Evolutionary conservation across 2,888 invertebrate species (phyloP), one percentile per base, ranked within the genome.

Genomic region (Drosophila parthenogenetica): DNA sequence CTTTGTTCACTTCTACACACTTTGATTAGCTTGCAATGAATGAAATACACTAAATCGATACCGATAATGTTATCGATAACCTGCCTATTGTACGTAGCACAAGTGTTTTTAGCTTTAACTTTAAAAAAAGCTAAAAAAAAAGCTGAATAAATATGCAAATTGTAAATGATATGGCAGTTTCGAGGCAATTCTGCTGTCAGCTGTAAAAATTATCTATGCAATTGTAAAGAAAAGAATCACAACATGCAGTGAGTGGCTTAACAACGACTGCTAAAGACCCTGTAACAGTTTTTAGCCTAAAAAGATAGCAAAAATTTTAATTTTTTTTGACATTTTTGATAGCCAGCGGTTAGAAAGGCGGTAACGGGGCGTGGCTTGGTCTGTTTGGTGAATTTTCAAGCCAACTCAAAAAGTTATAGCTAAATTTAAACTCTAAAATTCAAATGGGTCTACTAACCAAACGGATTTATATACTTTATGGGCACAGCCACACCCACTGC

Each of bases 111-210:
- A 40, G 16, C 25, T 53, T 25, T 3, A 29, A 8, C 13, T 14
- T 32, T 8, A 29, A 29, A 2, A 42, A 49, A 46, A 59, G 68
- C 54, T 67, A 53, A 48, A 53, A 29, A 29, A 29, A 8, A 29
- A 29, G 29, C 29, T 35, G 35, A 70, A 66, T 14, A 43, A 39
- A 50, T 5, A 37, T 32, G 43, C 19, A 42, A 29, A 48, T 16
- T 48, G 67, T 65, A 57, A 39, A 5, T 29, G n/a, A 57, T 35
- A 45, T 25, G 25, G 11, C 11, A 16, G 11, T n/a, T 22, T 2
- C 50, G 19, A 37, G 54, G 10, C 46, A 58, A 48, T n/a, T 35
- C 66, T 25, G 66, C 25, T 70, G 59, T 67, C 70, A 71, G 74
- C 71, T 68, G 69, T 29, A 29, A 25, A 53, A 49, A 11, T 39